Conservation (phyloP, 2,888 invertebrate species). For the Napeogenes inachia region DNA sequence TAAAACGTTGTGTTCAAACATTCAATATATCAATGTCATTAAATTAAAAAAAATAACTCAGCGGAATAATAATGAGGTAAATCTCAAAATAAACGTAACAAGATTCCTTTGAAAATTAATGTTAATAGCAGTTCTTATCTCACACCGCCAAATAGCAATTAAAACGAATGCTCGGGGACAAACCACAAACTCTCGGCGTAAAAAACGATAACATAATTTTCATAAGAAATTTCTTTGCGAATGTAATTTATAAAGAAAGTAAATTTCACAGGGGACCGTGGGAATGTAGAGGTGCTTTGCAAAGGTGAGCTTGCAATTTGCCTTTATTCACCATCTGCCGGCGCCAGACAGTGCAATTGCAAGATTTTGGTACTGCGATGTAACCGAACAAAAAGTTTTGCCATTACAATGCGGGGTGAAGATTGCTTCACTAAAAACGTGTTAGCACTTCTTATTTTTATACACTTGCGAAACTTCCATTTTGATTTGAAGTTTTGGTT, state of each 20-base stretch:
- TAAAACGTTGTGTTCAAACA: no score
- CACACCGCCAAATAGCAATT: slow-evolving; percentile 15
- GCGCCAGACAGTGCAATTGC: slow-evolving; percentile 41
- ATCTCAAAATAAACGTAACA: slow-evolving; percentile 4
- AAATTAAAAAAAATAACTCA: background rate
- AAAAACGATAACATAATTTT: slow-evolving; percentile 5
- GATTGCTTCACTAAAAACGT: slow-evolving; percentile 29
- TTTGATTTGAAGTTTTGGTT: background rate
- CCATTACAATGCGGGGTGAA: slow-evolving; percentile 40
- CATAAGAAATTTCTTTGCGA: background rate
- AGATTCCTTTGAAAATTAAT: slow-evolving; percentile 6
- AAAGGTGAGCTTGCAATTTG: slow-evolving; percentile 59
- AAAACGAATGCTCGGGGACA: slow-evolving; percentile 47
- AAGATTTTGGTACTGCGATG: slow-evolving; percentile 47
- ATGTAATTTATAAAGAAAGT: slow-evolving; percentile 13
- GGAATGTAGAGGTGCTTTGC: slow-evolving; percentile 41
- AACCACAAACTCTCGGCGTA: slow-evolving; percentile 14
- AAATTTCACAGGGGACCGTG: slow-evolving; percentile 39
- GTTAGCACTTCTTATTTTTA: slow-evolving; percentile 30
- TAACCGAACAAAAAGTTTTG: slow-evolving; percentile 42
- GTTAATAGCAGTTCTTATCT: slow-evolving; percentile 16
- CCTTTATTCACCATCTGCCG: slow-evolving; percentile 53
- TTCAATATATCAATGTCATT: no score
- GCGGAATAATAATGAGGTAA: background rate
- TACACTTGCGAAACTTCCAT: slow-evolving; percentile 12